Evolutionary conservation across 2,113 vertebrate genomes (phyloP), one percentile per base, ranked within the genome.

Genomic region (Sturnira hondurensis): DNA sequence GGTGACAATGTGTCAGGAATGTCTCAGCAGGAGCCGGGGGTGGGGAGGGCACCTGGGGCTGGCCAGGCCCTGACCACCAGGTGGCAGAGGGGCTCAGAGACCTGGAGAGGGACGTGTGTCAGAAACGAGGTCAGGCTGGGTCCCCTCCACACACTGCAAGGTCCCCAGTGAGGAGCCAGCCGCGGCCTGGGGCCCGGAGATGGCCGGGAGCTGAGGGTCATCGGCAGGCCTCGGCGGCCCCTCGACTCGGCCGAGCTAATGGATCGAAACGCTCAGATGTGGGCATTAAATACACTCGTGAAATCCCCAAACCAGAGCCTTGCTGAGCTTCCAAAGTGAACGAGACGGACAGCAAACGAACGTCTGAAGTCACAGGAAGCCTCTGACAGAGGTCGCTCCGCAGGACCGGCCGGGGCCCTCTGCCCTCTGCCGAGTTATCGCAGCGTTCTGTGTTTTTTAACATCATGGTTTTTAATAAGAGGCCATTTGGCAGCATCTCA

Each of bases 381-480:
- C 87, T 93, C 90, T 94, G 43, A 94, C 84, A 38, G 56, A 50
- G 17, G 71, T 91, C 63, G 47, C 13, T 74, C 73, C 31, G 0
- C 14, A 80, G 41, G 54, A 47, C 24, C 0, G 5, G 36, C 12
- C 4, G 11, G 88, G 43, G 50, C 77, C 16, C 90, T 70, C 4
- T 70, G 84, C 77, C 43, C 82, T 68, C 80, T n/a, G 54, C 15
- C 47, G 91, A 90, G 3, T 12, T 22, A 0, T 78, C 58, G 41
- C 10, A 28, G 41, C 68, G 2, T 17, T 20, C 65, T 74, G 28
- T 63, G 47, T 70, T 2, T 38, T 31, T n/a, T 61, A 36, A 47
- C 80, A 33, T 89, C 52, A 2, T 5, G 22, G 84, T 56, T 89
- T 63, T 95, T n/a, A 92, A 85, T 78, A 74, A 93, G 97, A 86